Base-by-base conservation (phyloP, 2,888 invertebrate genomes). In the Himalopsyche anomala region DNA sequence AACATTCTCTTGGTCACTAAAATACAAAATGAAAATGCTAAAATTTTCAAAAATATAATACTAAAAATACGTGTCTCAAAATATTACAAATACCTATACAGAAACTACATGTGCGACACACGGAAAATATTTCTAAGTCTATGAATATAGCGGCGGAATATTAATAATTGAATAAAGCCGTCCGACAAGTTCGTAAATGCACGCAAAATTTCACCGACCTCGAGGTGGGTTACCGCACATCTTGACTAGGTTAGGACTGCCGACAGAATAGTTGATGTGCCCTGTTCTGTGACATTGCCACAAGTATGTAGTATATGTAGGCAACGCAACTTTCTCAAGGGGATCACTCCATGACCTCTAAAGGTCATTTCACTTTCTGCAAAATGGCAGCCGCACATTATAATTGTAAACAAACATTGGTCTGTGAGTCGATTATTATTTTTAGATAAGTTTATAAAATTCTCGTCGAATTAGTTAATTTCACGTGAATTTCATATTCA, bases 321-420 rank as follows among this genome's bases (percentile, higher is more conserved):
- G 74, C 11, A 36, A 74, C 74, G 74, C 36, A 36, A 74, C 74
- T 74, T 74, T 74, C 74, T 74, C 74, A 36, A 74, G 74, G 36
- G 74, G 74, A 74, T 74, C 74, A 74, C 36, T 36, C 28, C 74
- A 74, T 74, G 74, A 74, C 74, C 74, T 74, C 74, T 28, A 74
- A 74, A 74, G 74, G 74, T 74, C 36, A 74, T 74, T 74, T 74
- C 74, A 74, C 74, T 74, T 74, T 74, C 74, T 38, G 74, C 15
- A 36, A 74, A 36, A 36, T 36, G 74, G 38, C 74, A 74, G 11
- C 28, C 28, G 36, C 38, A 36, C 3, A 74, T 74, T 38, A 74
- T 28, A 36, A 74, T 36, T 36, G 15, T 38, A 36, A 36, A 38
- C 74, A 74, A 74, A 38, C 74, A 36, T 74, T 74, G 74, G 74